Base-by-base conservation (phyloP, 1,140 invertebrate species). In the Drosophila obscura region DNA sequence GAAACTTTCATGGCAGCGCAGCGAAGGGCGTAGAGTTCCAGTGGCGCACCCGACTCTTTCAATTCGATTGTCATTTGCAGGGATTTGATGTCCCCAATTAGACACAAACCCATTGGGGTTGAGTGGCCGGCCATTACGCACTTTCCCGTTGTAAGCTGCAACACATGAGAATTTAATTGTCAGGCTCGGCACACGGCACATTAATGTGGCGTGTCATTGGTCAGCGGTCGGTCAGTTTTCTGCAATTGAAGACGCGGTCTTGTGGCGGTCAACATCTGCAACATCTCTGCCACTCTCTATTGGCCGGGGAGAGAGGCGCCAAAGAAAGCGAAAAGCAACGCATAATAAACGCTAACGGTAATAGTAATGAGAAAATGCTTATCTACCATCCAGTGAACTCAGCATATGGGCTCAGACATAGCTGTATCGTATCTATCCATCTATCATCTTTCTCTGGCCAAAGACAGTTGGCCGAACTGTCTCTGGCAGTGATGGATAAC, bases 81-180 rank as follows among this genome's bases (percentile, higher is more conserved):
- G 19, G 46, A 64, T 58, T 65, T 73, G 26, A 74, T 74, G 61
- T 41, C 71, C 59, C 58, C 48, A 65, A 74, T 74, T 74, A 75
- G 55, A 58, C 52, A 8, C 71, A 49, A 39, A 26, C 7, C 48
- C 48, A 74, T 75, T 74, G 53, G 72, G 77, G 80, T 81, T 80
- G 72, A 58, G 61, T 49, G 77, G 57, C 56, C 63, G 81, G 73
- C 77, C 81, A 84, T 71, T 81, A 75, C 81, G 77, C 81, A 85
- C 81, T 85, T 74, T 81, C 74, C 19, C 19, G 19, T 19, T 19
- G 19, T 1, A 19, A 19, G 19, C 19, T 19, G 62, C 60, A 83
- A 88, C 78, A 79, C 75, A 65, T 65, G 63, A 82, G 83, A 81
- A 88, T 79, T 80, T 79, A 87, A 82, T 82, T 78, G 66, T 57